Conservation (phyloP, 1,140 invertebrate genomes). For the Trichonephila clavipes region DNA sequence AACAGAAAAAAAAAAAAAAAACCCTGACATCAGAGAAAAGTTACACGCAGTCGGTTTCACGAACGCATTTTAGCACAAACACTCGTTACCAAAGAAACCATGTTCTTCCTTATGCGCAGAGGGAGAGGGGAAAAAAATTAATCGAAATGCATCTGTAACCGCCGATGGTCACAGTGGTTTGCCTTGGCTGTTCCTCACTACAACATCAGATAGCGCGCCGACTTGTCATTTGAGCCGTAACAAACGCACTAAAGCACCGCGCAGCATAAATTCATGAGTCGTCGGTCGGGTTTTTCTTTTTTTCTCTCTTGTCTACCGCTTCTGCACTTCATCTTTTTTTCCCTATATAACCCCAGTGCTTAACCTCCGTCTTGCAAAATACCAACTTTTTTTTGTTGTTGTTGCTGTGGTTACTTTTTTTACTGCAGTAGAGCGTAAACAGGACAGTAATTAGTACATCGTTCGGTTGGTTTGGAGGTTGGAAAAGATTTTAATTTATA, state of each 20-base stretch:
- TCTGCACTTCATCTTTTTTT: neutral
- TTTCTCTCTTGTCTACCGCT: neutral
- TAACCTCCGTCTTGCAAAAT: neutral
- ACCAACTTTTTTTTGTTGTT: neutral
- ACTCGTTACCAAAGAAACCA: neutral
- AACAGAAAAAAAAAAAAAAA: neutral
- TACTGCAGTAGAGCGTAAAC: neutral
- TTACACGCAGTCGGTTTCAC: neutral
- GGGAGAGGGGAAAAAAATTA: neutral
- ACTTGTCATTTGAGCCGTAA: slow-evolving; percentile 26
- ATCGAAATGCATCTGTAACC: slow-evolving; percentile 25
- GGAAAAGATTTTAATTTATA: too few relatives aligned
- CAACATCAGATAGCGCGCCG: slow-evolving; percentile 2
- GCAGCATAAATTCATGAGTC: slow-evolving; percentile 6
- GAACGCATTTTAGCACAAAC: neutral
- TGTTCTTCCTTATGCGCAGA: neutral
- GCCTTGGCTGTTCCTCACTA: neutral
- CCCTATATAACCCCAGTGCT: neutral
- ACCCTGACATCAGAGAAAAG: neutral
- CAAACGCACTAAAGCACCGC: slow-evolving; percentile 9
- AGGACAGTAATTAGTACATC: too few relatives aligned
- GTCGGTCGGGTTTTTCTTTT: slow-evolving; percentile 16
- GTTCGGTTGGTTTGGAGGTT: too few relatives aligned
- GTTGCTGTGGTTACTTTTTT: neutral
- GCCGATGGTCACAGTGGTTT: slow-evolving; percentile 9